A percentile compares a stretch with the other conserved stretches of the same genome.
Conservation (phyloP, 2,113 vertebrate genomes). For the Stegastes partitus region DNA sequence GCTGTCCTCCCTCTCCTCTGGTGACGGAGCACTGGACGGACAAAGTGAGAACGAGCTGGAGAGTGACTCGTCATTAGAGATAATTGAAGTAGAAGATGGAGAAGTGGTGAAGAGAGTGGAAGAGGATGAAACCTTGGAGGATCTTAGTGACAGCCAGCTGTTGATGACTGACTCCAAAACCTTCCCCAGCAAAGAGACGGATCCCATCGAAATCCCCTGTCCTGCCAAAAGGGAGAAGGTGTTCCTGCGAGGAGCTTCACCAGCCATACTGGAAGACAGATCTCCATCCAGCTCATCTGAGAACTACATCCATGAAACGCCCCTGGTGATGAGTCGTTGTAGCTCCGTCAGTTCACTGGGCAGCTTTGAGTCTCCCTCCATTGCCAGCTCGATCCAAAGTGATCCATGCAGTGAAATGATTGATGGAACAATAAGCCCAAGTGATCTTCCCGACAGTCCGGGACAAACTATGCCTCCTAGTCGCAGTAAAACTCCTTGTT, state of each 20-base stretch:
- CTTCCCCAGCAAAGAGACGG: constrained; percentile 74
- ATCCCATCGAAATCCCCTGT: constrained; percentile 87
- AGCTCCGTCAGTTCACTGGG: constrained; percentile 97
- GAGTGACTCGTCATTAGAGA: constrained; percentile 92
- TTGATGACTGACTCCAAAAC: constrained; percentile 85
- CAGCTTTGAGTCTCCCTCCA: constrained; percentile 96
- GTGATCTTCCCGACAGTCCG: constrained; percentile 96
- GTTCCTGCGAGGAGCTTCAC: constrained; percentile 83
- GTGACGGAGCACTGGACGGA: constrained; percentile 88
- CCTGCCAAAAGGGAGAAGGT: constrained; percentile 80
- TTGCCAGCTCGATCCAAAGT: constrained; percentile 98
- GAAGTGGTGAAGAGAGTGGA: constrained; percentile 71
- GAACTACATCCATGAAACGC: constrained; percentile 97
- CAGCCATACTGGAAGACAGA: constrained; percentile 87
- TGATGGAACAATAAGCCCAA: constrained; percentile 96
- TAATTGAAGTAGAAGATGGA: constrained; percentile 91
- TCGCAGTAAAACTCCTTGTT: constrained; percentile 95
- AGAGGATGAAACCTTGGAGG: constrained; percentile 84
- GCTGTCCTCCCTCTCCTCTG: constrained; percentile 94
- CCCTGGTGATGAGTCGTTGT: constrained; percentile 96
- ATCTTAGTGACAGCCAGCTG: constrained; percentile 82
- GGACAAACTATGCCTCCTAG: constrained; percentile 99
- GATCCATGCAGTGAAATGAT: constrained; percentile 98
- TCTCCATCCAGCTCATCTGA: constrained; percentile 96
- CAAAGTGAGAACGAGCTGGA: constrained; percentile 89